phyloP scores from a whole-genome alignment of 37 sponge, comb jelly and placozoan genomes.

The Lycopodina hypogea region DNA sequence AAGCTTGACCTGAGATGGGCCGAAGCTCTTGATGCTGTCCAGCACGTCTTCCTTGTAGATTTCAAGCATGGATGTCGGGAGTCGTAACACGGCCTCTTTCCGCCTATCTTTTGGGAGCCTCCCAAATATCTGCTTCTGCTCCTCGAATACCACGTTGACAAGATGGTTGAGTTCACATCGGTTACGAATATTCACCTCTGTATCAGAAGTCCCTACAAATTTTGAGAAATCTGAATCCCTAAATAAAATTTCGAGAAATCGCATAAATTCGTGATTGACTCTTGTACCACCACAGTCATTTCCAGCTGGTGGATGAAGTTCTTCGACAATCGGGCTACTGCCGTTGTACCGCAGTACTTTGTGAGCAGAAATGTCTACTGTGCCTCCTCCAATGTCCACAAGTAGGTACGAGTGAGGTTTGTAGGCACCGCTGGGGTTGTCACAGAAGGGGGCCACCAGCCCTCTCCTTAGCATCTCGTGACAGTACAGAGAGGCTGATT shows the following conservation, averaged over 20 bases:
- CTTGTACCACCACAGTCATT: slow-evolving; percentile 51
- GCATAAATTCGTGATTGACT: slow-evolving; percentile 33
- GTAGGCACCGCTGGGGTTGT: not conserved
- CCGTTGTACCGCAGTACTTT: not conserved
- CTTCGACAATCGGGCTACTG: slow-evolving; percentile 11
- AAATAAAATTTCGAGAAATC: slow-evolving; percentile 16
- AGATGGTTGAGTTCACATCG: not conserved
- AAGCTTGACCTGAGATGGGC: not conserved
- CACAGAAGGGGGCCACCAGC: slow-evolving; percentile 13
- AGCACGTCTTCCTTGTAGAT: slow-evolving; percentile 4
- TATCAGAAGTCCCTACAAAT: slow-evolving; percentile 15
- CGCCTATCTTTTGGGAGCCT: slow-evolving; percentile 2
- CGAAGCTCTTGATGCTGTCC: not conserved
- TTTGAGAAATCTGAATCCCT: slow-evolving; percentile 17
- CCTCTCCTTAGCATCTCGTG: slow-evolving; percentile 20
- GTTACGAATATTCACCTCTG: not conserved
- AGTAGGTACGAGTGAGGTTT: slow-evolving; percentile 30
- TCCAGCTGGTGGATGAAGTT: slow-evolving; percentile 31
- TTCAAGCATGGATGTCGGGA: slow-evolving; percentile 6
- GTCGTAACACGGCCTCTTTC: slow-evolving; percentile 5
- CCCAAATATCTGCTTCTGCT: slow-evolving; percentile 45
- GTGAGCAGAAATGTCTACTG: slow-evolving; percentile 53
- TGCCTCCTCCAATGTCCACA: slow-evolving; percentile 55
- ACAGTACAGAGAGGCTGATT: slow-evolving; percentile 45
- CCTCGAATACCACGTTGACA: slow-evolving; percentile 35